Evolutionary conservation across 2,888 invertebrate genomes (phyloP).

Genomic region (Drosophila emarginata): DNA sequence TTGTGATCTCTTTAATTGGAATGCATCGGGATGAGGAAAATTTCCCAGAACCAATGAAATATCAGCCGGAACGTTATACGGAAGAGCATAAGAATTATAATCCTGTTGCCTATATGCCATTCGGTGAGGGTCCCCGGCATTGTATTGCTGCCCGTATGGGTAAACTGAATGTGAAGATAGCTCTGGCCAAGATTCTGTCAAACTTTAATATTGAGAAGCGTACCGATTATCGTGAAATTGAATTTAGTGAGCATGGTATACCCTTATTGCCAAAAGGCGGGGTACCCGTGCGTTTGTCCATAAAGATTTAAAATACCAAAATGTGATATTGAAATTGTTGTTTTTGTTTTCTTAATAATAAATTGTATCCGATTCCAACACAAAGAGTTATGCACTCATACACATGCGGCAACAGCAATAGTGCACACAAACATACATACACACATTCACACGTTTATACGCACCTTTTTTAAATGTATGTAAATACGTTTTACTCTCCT

Average conservation of each 20-base stretch:
- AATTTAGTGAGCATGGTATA: conserved; percentile 74
- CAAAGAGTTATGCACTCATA: conserved; percentile 1
- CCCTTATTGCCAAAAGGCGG: conserved; percentile 76
- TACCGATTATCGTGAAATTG: conserved; percentile 67
- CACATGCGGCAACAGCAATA: not conserved
- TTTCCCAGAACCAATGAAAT: conserved; percentile 82
- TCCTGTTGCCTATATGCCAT: conserved; percentile 80
- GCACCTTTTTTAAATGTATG: conserved; percentile 36
- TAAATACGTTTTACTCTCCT: conserved; percentile 53
- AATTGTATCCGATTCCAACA: not conserved
- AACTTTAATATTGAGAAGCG: conserved; percentile 71
- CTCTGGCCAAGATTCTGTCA: conserved; percentile 73
- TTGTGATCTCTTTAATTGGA: conserved; percentile 81
- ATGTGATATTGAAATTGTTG: not conserved
- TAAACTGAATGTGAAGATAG: conserved; percentile 78
- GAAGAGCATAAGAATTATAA: conserved; percentile 73
- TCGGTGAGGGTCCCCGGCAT: conserved; percentile 82
- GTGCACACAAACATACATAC: conserved; percentile 7
- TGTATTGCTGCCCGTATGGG: conserved; percentile 82
- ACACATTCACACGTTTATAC: conserved; percentile 13
- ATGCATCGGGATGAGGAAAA: conserved; percentile 82
- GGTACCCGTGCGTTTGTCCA: conserved; percentile 66
- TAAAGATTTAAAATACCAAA: not conserved
- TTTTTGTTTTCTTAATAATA: not conserved
- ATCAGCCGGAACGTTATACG: conserved; percentile 82